phyloP scores from a whole-genome alignment of 2,888 invertebrate genomes.

The Tiphia femorata region DNA sequence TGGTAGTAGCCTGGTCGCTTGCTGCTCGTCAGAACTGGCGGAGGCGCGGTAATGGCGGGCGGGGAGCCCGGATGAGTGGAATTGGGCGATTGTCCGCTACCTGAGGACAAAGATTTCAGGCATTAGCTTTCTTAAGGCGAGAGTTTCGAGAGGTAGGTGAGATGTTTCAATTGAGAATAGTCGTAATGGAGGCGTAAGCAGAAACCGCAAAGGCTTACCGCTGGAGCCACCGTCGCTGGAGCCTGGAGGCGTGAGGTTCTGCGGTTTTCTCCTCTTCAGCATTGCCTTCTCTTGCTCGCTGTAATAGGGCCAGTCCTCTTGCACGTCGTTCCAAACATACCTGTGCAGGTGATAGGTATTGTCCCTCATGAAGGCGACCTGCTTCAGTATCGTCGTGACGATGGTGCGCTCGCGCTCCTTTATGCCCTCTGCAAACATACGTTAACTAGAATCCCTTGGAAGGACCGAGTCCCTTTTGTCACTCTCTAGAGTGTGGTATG shows the following conservation, averaged over 20 bases:
- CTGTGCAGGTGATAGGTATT: slow-evolving; percentile 91
- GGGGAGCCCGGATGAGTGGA: slow-evolving; percentile 82
- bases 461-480: too few species aligned
- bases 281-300: slow-evolving; percentile 89
- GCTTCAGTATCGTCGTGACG: slow-evolving; percentile 83
- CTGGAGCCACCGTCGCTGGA: slow-evolving; percentile 86
- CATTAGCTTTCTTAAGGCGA: background rate
- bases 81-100: slow-evolving; percentile 84
- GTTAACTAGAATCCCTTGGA: too few species aligned
- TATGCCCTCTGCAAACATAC: slow-evolving; percentile 82
- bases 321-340: slow-evolving; percentile 92
- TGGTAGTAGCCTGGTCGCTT: slow-evolving; percentile 77
- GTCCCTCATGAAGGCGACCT: slow-evolving; percentile 86
- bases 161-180: background rate
- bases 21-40: slow-evolving; percentile 71
- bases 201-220: slow-evolving; percentile 48
- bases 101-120: slow-evolving; percentile 46
- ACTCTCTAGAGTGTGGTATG: too few species aligned
- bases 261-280: slow-evolving; percentile 91
- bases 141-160: background rate
- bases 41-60: slow-evolving; percentile 70
- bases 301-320: slow-evolving; percentile 95
- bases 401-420: slow-evolving; percentile 84
- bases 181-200: background rate
- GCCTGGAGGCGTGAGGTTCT: slow-evolving; percentile 90